phyloP scores from a whole-genome alignment of 2,888 invertebrate genomes.

The Idaea aversata region DNA sequence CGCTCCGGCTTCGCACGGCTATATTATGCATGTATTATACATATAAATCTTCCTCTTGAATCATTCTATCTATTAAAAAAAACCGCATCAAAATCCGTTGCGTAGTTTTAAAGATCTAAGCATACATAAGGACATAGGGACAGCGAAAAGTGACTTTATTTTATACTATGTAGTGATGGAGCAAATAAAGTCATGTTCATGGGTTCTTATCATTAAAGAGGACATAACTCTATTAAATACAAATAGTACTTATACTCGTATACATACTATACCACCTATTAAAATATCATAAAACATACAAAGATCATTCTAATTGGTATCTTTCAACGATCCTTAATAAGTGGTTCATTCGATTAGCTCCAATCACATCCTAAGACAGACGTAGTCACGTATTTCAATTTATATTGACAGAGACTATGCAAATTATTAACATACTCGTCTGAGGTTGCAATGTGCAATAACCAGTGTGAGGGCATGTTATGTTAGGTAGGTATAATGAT shows the following conservation, averaged over 20 bases:
- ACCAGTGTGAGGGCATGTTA: neutral
- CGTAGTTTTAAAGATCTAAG: no score
- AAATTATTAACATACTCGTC: neutral
- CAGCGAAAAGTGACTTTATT: no score
- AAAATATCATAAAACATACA: neutral
- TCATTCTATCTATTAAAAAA: no score
- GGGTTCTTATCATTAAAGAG: no score
- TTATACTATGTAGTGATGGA: no score
- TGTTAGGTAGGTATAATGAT: neutral
- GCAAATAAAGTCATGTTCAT: no score
- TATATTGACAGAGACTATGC: neutral
- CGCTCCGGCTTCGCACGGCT: no score
- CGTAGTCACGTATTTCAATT: neutral
- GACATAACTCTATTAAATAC: neutral
- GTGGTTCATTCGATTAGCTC: neutral
- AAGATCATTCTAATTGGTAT: neutral
- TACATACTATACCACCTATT: neutral
- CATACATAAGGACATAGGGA: no score
- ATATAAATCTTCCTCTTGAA: no score
- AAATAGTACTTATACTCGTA: neutral
- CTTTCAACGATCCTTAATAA: neutral
- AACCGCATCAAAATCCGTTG: no score
- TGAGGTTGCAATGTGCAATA: neutral
- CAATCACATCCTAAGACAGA: neutral
- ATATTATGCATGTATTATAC: no score